Evolutionary conservation across 2,797 vertebrate genomes (phyloP).

Genomic region (Macrochelys suwanniensis): DNA sequence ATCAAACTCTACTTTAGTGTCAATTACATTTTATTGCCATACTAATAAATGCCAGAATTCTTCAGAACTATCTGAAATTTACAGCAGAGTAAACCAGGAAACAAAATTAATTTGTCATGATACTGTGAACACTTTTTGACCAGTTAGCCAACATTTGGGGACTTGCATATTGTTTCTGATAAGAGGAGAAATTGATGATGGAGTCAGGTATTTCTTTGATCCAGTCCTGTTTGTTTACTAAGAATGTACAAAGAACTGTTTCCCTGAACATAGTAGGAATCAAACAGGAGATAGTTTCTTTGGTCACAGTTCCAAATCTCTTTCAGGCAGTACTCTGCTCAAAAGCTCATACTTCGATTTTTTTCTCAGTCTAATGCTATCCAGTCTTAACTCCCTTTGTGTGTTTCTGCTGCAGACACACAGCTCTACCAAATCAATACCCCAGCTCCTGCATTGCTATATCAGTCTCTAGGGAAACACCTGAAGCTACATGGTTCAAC

Average conservation of each 20-base stretch:
- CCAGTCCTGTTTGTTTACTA: background rate
- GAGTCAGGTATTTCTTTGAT: background rate
- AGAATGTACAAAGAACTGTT: background rate
- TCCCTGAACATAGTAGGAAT: background rate
- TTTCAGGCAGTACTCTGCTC: background rate
- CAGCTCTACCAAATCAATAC: background rate
- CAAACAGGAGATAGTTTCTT: background rate
- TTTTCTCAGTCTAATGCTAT: background rate
- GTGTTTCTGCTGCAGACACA: background rate
- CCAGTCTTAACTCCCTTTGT: background rate
- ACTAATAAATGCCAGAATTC: background rate
- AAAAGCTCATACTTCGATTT: background rate
- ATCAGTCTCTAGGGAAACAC: background rate
- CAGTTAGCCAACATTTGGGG: background rate
- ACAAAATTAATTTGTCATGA: background rate
- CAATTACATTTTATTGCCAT: background rate
- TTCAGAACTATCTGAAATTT: background rate
- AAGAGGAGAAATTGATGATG: background rate
- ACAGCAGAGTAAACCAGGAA: background rate
- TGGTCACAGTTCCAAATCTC: background rate
- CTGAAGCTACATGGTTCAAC: background rate
- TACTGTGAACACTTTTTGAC: background rate
- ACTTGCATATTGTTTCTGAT: background rate
- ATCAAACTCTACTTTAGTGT: background rate
- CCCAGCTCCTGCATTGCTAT: background rate